These are phyloP conservation scores for Eulemur macaco DNA, from an alignment of 2,113 vertebrate genomes.

Conservation along the genomic window DNA sequence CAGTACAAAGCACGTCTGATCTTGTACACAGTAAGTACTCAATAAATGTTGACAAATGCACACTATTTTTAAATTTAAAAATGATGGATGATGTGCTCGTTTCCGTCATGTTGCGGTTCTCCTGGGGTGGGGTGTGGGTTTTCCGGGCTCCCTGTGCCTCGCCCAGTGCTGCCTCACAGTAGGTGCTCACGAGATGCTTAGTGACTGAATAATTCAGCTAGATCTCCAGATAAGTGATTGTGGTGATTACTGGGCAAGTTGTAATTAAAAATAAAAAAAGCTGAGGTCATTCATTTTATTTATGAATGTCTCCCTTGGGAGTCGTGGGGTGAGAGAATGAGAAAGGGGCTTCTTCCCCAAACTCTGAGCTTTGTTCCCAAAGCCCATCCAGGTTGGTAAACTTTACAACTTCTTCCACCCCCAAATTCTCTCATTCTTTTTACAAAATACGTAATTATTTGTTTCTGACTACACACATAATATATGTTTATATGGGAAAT, in stretches of 20 bases:
- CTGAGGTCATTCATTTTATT: conserved; percentile 63
- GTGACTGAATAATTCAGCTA: conserved; percentile 27
- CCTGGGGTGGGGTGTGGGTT: background rate
- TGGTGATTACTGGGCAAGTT: conserved; percentile 54
- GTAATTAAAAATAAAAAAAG: conserved; percentile 64
- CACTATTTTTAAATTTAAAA: background rate
- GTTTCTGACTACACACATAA: background rate
- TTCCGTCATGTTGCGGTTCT: background rate
- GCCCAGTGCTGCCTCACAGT: background rate
- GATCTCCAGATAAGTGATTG: background rate
- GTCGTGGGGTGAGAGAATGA: background rate
- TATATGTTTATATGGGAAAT: background rate
- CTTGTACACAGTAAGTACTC: background rate
- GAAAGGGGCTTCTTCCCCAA: background rate
- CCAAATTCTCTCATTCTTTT: background rate
- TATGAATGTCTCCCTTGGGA: conserved; percentile 31
- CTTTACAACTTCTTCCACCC: background rate
- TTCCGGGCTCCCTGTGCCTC: background rate
- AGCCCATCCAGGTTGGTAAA: background rate
- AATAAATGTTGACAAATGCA: background rate
- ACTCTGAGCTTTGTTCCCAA: background rate
- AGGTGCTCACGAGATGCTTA: background rate
- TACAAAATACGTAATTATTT: background rate
- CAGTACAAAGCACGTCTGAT: background rate
- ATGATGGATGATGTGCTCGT: fast-evolving